A percentile compares a stretch with the other conserved stretches of the same genome.
phyloP scores from a whole-genome alignment of 2,797 vertebrate species.

The Tarsius wallacei region DNA sequence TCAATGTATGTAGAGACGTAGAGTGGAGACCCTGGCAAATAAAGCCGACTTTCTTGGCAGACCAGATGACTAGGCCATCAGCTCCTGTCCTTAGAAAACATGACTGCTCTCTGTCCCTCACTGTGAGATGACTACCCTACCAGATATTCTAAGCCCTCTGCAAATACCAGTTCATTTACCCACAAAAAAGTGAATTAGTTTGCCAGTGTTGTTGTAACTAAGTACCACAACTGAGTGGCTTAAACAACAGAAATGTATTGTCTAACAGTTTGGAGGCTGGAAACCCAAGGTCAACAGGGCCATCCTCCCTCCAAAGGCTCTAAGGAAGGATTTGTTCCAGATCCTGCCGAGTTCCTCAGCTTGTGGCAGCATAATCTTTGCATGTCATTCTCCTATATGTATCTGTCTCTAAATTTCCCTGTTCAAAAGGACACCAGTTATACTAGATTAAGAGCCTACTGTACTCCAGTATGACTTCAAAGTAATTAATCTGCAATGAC shows the following conservation, averaged over 20 bases:
- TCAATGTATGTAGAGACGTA: accelerated
- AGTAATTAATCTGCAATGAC: not conserved
- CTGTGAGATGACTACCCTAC: not conserved
- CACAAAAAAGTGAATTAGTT: no score
- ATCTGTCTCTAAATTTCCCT: not conserved
- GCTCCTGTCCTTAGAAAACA: not conserved
- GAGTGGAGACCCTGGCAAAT: not conserved
- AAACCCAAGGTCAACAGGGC: not conserved
- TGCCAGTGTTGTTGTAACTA: not conserved
- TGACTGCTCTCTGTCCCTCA: not conserved
- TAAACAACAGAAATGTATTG: not conserved
- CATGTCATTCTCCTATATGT: not conserved
- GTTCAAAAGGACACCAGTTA: not conserved
- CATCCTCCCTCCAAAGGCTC: no score
- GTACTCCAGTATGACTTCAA: not conserved
- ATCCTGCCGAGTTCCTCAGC: no score
- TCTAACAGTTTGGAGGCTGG: not conserved
- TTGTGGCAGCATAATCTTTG: accelerated
- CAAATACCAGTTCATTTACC: not conserved
- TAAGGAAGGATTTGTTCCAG: not conserved
- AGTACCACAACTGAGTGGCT: not conserved
- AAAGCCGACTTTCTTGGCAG: not conserved
- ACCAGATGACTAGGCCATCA: not conserved
- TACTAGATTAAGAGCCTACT: not conserved
- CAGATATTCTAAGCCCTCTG: no score